Evolutionary conservation across 2,113 vertebrate species (phyloP).

Genomic region (Elaphurus davidianus): DNA sequence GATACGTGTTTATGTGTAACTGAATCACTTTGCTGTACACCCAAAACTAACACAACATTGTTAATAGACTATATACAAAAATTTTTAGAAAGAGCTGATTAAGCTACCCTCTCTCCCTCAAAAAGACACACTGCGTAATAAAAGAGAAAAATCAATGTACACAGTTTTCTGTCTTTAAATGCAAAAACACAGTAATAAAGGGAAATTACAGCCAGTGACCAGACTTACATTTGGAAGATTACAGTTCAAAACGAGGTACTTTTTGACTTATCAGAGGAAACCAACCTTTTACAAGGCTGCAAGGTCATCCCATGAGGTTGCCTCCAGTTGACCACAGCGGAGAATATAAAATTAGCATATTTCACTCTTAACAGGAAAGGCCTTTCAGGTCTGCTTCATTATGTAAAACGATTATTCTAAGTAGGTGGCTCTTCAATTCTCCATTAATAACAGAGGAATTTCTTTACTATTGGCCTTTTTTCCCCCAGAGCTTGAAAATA

Average conservation of each 20-base stretch:
- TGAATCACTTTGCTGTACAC: neutral
- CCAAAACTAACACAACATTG: neutral
- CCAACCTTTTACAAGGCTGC: constrained; percentile 21
- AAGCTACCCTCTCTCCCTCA: too few species aligned
- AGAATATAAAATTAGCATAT: constrained; percentile 38
- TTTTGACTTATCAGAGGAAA: neutral
- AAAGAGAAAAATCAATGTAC: neutral
- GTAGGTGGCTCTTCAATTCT: neutral
- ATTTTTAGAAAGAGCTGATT: neutral
- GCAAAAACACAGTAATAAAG: neutral
- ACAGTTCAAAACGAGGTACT: neutral
- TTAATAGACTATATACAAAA: neutral
- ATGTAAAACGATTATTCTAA: constrained; percentile 40
- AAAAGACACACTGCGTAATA: neutral
- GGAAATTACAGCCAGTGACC: constrained; percentile 11
- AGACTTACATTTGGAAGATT: neutral
- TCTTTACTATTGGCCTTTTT: neutral
- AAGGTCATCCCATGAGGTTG: constrained; percentile 11
- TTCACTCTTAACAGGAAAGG: constrained; percentile 20
- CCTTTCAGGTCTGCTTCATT: neutral
- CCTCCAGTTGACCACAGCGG: neutral
- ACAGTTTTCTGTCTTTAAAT: neutral
- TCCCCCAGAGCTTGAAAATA: neutral
- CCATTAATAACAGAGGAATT: constrained; percentile 16
- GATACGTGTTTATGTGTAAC: neutral